Evolutionary conservation across 1,140 invertebrate genomes (phyloP), one percentile per base, ranked within the genome.

Genomic region (Lucilia sericata): DNA sequence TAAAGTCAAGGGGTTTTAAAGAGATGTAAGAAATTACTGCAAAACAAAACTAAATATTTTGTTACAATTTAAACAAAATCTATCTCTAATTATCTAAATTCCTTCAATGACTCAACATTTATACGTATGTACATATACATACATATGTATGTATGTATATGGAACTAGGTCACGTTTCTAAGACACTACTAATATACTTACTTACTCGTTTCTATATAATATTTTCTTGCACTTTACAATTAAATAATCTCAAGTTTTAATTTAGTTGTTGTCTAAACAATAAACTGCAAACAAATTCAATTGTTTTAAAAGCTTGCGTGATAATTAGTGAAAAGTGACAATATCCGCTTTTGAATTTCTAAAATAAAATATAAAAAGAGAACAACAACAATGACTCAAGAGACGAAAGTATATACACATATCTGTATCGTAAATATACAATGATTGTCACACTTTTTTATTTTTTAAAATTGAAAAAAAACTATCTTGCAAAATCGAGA

Each of bases 261-360:
- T 60, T 17, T 60, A n/a, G 55, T 60, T 60, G 55, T 17, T 70
- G 65, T 70, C 19, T 25, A 21, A 70, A 70, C 65, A 70, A 70
- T 21, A 19, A 70, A 70, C n/a, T 21, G n/a, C 17, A 70, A 21
- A 19, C 10, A 70, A 70, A 25, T 21, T 25, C n/a, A 70, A 70
- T 70, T 70, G 60, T 70, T 70, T 60, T 12, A 70, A 70, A 70
- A 70, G 2, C n/a, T 70, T 21, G 65, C 65, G 65, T 70, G 65
- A 70, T 70, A 70, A 70, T 70, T 70, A 70, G 19, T 21, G n/a
- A 70, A 70, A 21, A 70, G 65, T 70, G 65, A 70, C 65, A 70
- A 70, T 70, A 70, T 70, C 65, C 65, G 65, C 65, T 70, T 70
- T 70, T 70, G 19, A 70, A 70, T 70, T 70, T 70, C n/a, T 21